phyloP scores from a whole-genome alignment of 2,797 vertebrate species.

The Urocyon cinereoargenteus region DNA sequence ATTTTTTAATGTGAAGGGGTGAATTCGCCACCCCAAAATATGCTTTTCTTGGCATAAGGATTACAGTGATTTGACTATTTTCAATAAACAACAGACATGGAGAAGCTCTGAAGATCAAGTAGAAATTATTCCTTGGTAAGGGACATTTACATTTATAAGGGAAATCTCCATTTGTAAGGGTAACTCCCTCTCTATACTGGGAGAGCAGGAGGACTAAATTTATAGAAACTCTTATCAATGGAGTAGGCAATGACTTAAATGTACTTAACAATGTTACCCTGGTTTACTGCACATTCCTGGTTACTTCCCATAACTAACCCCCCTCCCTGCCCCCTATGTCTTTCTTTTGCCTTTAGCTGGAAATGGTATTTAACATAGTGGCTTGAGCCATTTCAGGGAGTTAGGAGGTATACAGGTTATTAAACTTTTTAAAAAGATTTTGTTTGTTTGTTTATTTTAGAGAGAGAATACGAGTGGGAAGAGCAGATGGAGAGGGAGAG shows the following conservation, averaged over 20 bases:
- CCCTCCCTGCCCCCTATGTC: rapidly evolving
- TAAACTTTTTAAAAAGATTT: not conserved
- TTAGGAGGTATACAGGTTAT: not conserved
- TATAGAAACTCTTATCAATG: not conserved
- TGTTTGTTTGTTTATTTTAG: not conserved
- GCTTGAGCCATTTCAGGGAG: not conserved
- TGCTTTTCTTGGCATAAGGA: not conserved
- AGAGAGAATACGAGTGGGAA: not conserved
- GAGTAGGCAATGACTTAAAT: not conserved
- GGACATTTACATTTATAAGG: not conserved
- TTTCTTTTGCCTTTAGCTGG: not conserved
- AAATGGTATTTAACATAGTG: not conserved
- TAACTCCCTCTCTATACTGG: not conserved
- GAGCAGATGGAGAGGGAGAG: not conserved
- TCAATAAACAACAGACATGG: not conserved
- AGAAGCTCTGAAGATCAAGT: not conserved
- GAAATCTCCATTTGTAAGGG: not conserved
- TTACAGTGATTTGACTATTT: not conserved
- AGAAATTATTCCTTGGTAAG: not conserved
- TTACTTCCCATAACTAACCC: not conserved
- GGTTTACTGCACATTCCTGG: not conserved
- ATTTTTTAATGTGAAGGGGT: not conserved
- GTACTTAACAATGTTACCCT: not conserved
- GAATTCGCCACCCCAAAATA: not conserved
- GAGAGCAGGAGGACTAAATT: not conserved